Percentiles rank a stretch among this genome's conserved stretches.
These are phyloP conservation scores for Oryzias woworae DNA, from an alignment of 2,113 vertebrate genomes.

Conservation along the genomic window DNA sequence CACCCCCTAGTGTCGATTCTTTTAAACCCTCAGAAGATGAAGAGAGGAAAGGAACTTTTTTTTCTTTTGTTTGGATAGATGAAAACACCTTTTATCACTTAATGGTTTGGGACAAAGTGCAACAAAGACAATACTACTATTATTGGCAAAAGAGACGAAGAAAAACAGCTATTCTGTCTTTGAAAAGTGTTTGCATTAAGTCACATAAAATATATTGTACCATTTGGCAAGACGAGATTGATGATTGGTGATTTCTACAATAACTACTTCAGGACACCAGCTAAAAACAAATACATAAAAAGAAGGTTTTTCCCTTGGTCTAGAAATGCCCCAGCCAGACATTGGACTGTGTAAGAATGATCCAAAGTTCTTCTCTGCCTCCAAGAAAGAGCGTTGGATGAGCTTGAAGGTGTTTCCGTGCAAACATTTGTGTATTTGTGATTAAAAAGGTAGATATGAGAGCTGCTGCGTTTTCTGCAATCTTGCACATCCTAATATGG, in stretches of 20 bases:
- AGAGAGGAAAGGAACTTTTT: background rate
- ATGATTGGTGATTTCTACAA: too few species aligned
- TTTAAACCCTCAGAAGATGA: constrained; percentile 20
- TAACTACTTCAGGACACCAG: too few species aligned
- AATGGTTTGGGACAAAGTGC: background rate
- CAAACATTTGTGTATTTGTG: constrained; percentile 74
- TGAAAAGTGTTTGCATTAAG: too few species aligned
- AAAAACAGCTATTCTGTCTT: background rate
- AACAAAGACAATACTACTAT: background rate
- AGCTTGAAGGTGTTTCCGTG: constrained; percentile 42
- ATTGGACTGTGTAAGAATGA: constrained; percentile 11
- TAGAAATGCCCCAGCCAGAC: constrained; percentile 17
- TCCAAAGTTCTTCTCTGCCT: constrained; percentile 22
- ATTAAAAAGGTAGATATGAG: constrained; percentile 76
- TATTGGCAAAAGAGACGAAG: background rate
- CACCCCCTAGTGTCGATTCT: constrained; percentile 72
- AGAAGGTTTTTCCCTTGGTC: constrained; percentile 11
- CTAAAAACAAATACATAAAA: too few species aligned
- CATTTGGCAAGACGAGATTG: too few species aligned
- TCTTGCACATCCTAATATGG: constrained; percentile 85
- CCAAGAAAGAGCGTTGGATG: constrained; percentile 33
- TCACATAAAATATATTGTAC: too few species aligned
- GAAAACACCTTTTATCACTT: too few species aligned
- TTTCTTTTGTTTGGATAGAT: background rate
- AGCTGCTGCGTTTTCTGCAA: constrained; percentile 78